Evolutionary conservation across 2,113 vertebrate genomes (phyloP), one percentile per base, ranked within the genome.

Genomic region (Xiphorhynchus elegans): DNA sequence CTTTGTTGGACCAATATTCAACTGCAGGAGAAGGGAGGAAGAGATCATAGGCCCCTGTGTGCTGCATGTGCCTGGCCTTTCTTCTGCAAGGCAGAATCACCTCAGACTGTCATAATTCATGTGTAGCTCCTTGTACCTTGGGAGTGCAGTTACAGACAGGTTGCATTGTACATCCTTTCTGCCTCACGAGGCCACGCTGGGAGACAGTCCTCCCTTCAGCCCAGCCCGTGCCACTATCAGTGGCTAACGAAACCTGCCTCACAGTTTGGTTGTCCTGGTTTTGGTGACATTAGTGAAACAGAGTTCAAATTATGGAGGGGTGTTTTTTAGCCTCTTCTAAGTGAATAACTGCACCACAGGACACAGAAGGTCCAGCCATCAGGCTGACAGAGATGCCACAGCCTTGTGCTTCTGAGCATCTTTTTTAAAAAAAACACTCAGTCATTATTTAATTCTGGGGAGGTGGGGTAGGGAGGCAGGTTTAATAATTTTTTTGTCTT

Each of bases 11-110:
- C 37, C 29, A 28, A 10, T 24, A 19, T 23, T 55, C n/a, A 31
- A 1, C 35, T 46, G 11, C 31, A 52, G 18, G 49, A 53, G 35
- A 21, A 80, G 23, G 9, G 3, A 55, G 8, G 23, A 20, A 19
- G 17, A 2, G 3, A 21, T n/a, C 23, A 25, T 2, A 42, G n/a
- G 62, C 4, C 5, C 1, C 2, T 0, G 0, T 2, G 10, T 7
- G 18, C 20, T 26, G 18, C 35, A 39, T 2, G 9, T 42, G 16
- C 9, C 29, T 64, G 53, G 7, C 18, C 13, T 87, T 74, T 56
- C 25, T 53, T 81, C 59, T 87, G 46, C 46, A 76, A 64, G 29
- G 8, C 53, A 75, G 37, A 33, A 35, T 35, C 70, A 55, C 49
- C 29, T 75, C 31, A 66, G 72, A 13, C 40, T 49, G 26, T 29